phyloP scores from a whole-genome alignment of 2,888 invertebrate species.

The Galerucella pusilla region DNA sequence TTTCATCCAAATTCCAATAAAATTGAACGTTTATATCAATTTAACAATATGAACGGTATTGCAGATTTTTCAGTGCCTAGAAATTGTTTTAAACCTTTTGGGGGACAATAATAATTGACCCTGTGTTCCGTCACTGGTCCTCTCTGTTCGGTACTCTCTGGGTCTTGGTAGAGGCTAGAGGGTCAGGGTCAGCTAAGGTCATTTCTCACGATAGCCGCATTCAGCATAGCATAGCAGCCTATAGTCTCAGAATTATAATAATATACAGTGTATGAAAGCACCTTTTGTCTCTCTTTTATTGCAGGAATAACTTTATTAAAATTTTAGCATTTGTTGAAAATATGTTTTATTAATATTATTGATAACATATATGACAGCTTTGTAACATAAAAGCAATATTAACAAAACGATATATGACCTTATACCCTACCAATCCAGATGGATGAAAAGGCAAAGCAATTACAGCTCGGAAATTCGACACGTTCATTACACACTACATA shows the following conservation, averaged over 20 bases:
- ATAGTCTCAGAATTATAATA: conserved; percentile 62
- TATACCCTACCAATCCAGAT: too few species aligned
- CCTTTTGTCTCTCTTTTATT: conserved; percentile 27
- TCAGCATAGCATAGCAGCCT: conserved; percentile 65
- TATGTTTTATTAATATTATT: conserved; percentile 7
- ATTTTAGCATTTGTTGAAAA: conserved; percentile 22
- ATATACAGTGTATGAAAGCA: conserved; percentile 44
- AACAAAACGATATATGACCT: too few species aligned
- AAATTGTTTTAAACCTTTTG: background rate
- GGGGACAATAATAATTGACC: background rate
- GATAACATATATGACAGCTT: too few species aligned
- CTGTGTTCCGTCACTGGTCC: conserved; percentile 14
- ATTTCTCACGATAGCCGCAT: conserved; percentile 67
- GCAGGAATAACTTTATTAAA: conserved; percentile 11
- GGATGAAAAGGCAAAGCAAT: too few species aligned
- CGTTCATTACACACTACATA: too few species aligned
- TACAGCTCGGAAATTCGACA: too few species aligned
- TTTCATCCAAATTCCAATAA: too few species aligned
- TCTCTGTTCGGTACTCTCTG: conserved; percentile 42
- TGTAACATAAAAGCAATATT: too few species aligned
- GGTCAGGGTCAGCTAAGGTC: conserved; percentile 68
- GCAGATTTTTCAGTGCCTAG: background rate
- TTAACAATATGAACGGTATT: too few species aligned
- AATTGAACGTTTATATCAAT: too few species aligned
- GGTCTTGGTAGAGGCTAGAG: conserved; percentile 57